phyloP scores from a whole-genome alignment of 2,113 vertebrate species.

The Tapirus terrestris region DNA sequence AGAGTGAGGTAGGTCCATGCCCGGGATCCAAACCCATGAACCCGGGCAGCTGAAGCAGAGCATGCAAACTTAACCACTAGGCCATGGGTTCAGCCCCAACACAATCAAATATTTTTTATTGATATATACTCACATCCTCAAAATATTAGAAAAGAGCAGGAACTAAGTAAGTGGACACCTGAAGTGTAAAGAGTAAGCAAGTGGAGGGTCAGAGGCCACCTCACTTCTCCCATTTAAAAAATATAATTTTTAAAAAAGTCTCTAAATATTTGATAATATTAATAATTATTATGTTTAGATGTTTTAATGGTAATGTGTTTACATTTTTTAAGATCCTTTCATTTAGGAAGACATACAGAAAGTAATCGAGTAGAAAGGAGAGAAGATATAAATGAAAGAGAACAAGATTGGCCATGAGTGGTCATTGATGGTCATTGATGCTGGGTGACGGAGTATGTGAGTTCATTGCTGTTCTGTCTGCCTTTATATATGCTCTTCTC shows the following conservation, averaged over 20 bases:
- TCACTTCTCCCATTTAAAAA: not conserved
- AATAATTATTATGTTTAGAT: not conserved
- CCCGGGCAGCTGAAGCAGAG: too few species aligned
- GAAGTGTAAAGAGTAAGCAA: not conserved
- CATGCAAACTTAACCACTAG: too few species aligned
- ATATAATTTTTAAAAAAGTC: not conserved
- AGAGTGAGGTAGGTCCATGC: too few species aligned
- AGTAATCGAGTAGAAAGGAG: not conserved
- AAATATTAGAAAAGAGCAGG: not conserved
- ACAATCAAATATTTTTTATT: not conserved
- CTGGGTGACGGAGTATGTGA: too few species aligned
- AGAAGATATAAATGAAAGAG: not conserved
- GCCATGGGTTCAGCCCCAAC: too few species aligned
- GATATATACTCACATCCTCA: not conserved
- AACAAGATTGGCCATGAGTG: not conserved
- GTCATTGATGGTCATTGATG: not conserved
- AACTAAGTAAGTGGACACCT: not conserved
- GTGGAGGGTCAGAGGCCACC: not conserved
- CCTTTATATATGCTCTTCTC: not conserved
- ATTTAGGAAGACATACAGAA: not conserved
- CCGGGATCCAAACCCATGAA: too few species aligned
- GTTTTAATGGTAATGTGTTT: not conserved
- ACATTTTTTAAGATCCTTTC: not conserved
- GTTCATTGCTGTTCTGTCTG: not conserved
- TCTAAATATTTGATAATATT: not conserved